phyloP scores from a whole-genome alignment of 92 coral and sea anemone species.

The Pocillopora grandis region DNA sequence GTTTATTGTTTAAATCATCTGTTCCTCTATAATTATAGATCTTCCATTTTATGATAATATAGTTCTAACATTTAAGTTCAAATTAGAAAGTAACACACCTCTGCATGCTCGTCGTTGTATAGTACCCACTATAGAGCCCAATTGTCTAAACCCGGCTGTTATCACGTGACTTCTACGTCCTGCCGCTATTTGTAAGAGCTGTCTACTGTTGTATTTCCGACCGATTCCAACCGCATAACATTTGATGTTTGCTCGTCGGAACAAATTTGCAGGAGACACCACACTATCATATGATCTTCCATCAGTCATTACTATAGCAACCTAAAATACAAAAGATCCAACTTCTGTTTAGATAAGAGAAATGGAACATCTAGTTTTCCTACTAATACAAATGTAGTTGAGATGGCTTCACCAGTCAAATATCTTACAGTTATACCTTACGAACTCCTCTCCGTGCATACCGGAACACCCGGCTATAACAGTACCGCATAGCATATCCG shows the following conservation, averaged over 20 bases:
- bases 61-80: too few species aligned
- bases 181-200: conserved; percentile 62
- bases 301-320: conserved; percentile 50
- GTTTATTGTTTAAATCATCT: not conserved
- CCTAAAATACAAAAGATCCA: too few species aligned
- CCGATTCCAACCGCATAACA: conserved; percentile 77
- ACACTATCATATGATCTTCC: conserved; percentile 60
- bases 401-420: too few species aligned
- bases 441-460: conserved; percentile 58
- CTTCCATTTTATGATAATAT: too few species aligned
- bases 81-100: not conserved
- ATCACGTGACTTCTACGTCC: conserved; percentile 53
- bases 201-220: conserved; percentile 24
- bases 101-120: conserved; percentile 64
- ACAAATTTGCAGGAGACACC: conserved; percentile 39
- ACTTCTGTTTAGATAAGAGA: too few species aligned
- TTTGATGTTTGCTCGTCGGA: conserved; percentile 36
- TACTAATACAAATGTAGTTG: too few species aligned
- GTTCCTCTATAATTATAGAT: too few species aligned
- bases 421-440: conserved; percentile 12
- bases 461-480: conserved; percentile 38
- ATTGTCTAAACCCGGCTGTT: conserved; percentile 52
- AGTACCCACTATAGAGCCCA: conserved; percentile 51
- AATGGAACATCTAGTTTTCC: too few species aligned
- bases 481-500: conserved; percentile 53